phyloP scores from a whole-genome alignment of 2,113 vertebrate genomes.

The Cyprinus carpio region DNA sequence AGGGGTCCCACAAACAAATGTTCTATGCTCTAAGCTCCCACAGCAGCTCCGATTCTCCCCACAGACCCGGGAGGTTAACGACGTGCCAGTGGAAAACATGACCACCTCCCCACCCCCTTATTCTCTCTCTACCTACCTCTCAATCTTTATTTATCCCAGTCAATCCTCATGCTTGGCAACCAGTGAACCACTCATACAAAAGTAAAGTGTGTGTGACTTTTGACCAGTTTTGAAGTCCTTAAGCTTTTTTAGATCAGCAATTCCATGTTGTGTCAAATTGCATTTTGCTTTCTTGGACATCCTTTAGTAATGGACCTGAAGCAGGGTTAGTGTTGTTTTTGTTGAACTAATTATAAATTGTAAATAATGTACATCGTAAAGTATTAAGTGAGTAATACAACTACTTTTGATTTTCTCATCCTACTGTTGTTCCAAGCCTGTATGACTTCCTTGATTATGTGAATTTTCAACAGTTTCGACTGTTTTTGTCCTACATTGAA shows the following conservation, averaged over 20 bases:
- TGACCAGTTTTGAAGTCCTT: neutral
- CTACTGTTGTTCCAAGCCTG: neutral
- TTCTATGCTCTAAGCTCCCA: conserved; percentile 62
- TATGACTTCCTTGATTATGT: neutral
- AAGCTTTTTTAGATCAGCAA: conserved; percentile 68
- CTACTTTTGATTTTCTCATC: neutral
- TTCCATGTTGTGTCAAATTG: conserved; percentile 77
- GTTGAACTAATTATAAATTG: conserved; percentile 52
- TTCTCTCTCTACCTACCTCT: conserved; percentile 50
- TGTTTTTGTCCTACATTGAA: neutral
- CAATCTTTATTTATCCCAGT: conserved; percentile 39
- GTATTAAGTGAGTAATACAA: conserved; percentile 8
- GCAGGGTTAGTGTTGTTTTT: conserved; percentile 63
- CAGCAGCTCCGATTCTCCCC: conserved; percentile 63
- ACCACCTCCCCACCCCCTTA: conserved; percentile 49
- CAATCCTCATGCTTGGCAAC: conserved; percentile 34
- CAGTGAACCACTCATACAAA: neutral
- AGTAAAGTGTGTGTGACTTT: neutral
- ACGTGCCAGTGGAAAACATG: conserved; percentile 72
- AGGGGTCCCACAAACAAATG: conserved; percentile 72
- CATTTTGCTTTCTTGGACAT: conserved; percentile 75
- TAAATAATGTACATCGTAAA: neutral
- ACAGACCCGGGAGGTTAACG: conserved; percentile 77
- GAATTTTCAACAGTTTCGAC: neutral
- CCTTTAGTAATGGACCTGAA: conserved; percentile 67